Base-by-base conservation (phyloP, 1,140 invertebrate species). In the Zeugodacus cucurbitae region DNA sequence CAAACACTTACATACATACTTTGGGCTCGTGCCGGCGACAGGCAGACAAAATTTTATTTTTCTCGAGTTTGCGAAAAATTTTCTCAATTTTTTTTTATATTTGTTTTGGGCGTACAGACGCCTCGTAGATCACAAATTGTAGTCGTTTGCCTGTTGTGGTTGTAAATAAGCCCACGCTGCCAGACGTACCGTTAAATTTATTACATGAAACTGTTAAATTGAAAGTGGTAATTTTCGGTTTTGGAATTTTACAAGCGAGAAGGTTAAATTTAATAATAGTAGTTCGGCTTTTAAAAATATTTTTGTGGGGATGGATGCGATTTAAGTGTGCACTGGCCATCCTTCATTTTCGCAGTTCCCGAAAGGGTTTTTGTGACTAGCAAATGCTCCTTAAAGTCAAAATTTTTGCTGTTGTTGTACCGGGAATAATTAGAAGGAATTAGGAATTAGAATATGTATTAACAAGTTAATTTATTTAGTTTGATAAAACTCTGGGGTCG, bases 221-320 rank as follows among this genome's bases (percentile, higher is more conserved):
- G 86, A 59, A 87, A 62, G 54, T 32, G 32, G 54, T 11, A 64
- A 64, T 87, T 87, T 87, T 87, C 10, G 41, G 7, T 26, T 41
- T 54, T 22, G 22, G n/a, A 44, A 74, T 26, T 78, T 48, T 78
- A 37, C 41, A 29, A 20, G 22, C 74, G 1, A 2, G 74, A 82
- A 82, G 74, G 74, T 54, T 82, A 82, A 54, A 82, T 48, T 82
- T 82, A 82, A 82, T 82, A 82, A 29, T 20, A 48, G 41, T 14
- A 37, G 8, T 48, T n/a, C 22, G 22, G 20, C 8, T 34, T 8
- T 26, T 74, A 41, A 44, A 74, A 4, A 7, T 37, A 22, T 74
- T 20, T 44, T n/a, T 34, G 6, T n/a, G 17, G 34, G 3, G 34
- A 0, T 37, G 34, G 10, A 22, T 41, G 17, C 29, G 10, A 3